A percentile compares a stretch with the other conserved stretches of the same genome.
Evolutionary conservation across 1,140 invertebrate genomes (phyloP).

Genomic region (Wiebesia pumilae): DNA sequence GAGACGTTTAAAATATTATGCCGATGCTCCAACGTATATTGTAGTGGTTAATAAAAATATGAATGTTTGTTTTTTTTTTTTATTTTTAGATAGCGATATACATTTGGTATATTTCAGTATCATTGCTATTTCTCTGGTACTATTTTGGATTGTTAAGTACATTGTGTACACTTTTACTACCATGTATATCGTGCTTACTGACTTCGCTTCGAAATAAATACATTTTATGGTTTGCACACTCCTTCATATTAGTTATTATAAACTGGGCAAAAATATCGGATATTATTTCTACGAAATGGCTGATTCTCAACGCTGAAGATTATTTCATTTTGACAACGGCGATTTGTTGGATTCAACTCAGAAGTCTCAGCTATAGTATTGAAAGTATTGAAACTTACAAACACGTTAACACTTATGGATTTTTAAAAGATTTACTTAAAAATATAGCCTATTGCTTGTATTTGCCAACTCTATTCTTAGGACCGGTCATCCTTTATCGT

Average conservation of each 20-base stretch:
- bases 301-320: slow-evolving; percentile 61
- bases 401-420: slow-evolving; percentile 57
- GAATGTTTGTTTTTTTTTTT: slow-evolving; percentile 14
- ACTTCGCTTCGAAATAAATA: slow-evolving; percentile 62
- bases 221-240: slow-evolving; percentile 67
- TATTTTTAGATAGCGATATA: slow-evolving; percentile 62
- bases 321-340: slow-evolving; percentile 71
- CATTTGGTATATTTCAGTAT: slow-evolving; percentile 64
- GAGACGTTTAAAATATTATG: neutral
- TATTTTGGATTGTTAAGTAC: slow-evolving; percentile 64
- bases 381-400: slow-evolving; percentile 68
- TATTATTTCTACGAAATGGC: slow-evolving; percentile 60
- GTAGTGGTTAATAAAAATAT: neutral
- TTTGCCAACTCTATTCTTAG: slow-evolving; percentile 85
- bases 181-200: slow-evolving; percentile 67
- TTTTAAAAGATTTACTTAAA: slow-evolving; percentile 68
- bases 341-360: slow-evolving; percentile 76
- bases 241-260: slow-evolving; percentile 65
- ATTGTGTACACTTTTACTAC: slow-evolving; percentile 66
- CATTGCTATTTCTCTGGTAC: slow-evolving; percentile 62
- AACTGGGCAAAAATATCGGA: slow-evolving; percentile 66
- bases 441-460: slow-evolving; percentile 86
- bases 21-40: neutral
- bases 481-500: slow-evolving; percentile 86
- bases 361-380: slow-evolving; percentile 76